These are phyloP conservation scores for Sphaerodactylus townsendi DNA, from an alignment of 2,113 vertebrate genomes.

Conservation along the genomic window DNA sequence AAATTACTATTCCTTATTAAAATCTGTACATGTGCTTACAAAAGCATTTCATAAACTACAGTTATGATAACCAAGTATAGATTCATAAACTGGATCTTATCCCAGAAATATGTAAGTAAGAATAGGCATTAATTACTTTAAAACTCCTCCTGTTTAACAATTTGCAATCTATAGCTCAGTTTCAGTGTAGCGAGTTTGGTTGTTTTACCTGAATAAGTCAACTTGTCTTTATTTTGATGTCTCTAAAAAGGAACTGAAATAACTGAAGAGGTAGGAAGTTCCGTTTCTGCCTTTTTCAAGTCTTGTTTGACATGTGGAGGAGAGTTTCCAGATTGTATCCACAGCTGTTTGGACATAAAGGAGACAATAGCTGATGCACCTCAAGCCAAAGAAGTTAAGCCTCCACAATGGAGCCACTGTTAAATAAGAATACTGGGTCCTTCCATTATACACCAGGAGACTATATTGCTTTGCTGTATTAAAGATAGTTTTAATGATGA, in stretches of 20 bases:
- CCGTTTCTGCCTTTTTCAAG: background rate
- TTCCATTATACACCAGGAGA: background rate
- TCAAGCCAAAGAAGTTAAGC: conserved; percentile 1
- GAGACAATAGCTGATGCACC: background rate
- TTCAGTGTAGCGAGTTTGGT: background rate
- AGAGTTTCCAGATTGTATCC: background rate
- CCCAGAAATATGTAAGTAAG: background rate
- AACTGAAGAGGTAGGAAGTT: background rate
- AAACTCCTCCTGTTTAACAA: background rate
- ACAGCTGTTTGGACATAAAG: background rate
- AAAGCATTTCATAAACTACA: background rate
- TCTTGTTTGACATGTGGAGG: background rate
- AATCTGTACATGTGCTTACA: background rate
- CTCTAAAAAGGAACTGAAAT: background rate
- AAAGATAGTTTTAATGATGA: background rate
- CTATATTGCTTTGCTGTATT: background rate
- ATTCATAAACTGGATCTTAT: background rate
- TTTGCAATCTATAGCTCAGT: background rate
- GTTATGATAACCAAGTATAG: background rate
- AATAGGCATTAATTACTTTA: background rate
- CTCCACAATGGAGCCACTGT: background rate
- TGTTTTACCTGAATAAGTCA: no score
- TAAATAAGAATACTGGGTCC: conserved; percentile 14
- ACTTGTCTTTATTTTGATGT: background rate
- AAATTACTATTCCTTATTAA: background rate